Conservation (phyloP, 2,113 vertebrate genomes). For the Callithrix jacchus region DNA sequence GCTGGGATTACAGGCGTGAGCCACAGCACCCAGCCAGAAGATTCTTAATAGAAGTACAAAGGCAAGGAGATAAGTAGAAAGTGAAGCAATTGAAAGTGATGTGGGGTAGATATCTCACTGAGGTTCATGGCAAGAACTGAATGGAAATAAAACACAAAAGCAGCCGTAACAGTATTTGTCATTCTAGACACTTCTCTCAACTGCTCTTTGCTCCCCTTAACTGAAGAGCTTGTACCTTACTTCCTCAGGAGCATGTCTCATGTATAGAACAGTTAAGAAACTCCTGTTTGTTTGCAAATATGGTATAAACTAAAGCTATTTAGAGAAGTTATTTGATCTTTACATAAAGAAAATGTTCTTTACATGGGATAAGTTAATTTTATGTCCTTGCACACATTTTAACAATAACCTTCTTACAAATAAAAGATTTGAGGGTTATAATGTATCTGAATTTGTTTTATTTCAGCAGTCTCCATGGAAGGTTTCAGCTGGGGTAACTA, state of each 20-base stretch:
- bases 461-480: constrained; percentile 85
- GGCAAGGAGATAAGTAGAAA: background rate
- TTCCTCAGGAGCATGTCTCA: background rate
- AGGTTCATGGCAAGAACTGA: background rate
- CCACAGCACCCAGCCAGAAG: background rate
- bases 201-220: background rate
- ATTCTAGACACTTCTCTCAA: background rate
- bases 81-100: background rate
- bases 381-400: background rate
- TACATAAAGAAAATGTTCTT: background rate
- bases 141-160: background rate
- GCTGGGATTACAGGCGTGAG: too few species aligned
- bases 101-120: background rate
- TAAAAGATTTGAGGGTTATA: constrained; percentile 41
- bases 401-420: background rate
- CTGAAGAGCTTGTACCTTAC: background rate
- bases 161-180: background rate
- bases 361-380: background rate
- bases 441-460: constrained; percentile 75
- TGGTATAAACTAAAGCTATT: background rate
- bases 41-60: background rate
- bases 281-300: background rate
- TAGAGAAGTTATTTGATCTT: constrained; percentile 18
- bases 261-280: background rate
- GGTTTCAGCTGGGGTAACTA: constrained; percentile 98